Base-by-base conservation (phyloP, 92 coral and sea anemone genomes). In the Phenganax subtilis region DNA sequence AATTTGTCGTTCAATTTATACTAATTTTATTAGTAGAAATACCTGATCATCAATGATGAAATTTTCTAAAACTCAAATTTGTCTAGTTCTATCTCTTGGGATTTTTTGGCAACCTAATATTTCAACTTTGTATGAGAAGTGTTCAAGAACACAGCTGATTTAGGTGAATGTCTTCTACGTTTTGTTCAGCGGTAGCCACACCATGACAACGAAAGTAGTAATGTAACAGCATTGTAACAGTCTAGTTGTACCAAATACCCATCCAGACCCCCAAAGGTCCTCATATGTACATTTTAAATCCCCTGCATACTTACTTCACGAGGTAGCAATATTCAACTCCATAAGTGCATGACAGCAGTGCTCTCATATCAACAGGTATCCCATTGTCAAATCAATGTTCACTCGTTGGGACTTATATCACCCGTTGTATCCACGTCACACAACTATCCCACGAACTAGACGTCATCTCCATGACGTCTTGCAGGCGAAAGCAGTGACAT, bases 11-110 rank as follows among this genome's bases (percentile, higher is more conserved):
- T 37, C 47, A 37, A 37, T 5, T 37, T 37, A 37, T 37, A 37
- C 47, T 37, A 89, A 92, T 90, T 92, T 89, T 88, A 72, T 53
- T 85, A 20, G 81, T 72, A 86, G 55, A 61, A 28, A 30, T 57
- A 28, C 74, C 71, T 28, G 15, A 65, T 65, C 16, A 14, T 65
- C 25, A 65, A 65, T 17, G 71, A 65, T 11, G 7, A 10, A 11
- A 17, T 10, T 44, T 65, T 17, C 25, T 65, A 65, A 65, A 17
- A 65, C 71, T 65, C 47, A 37, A 37, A 37, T 1, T 37, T 37
- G 47, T 37, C 47, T 37, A 37, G 47, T 37, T 37, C 47, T 5
- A 37, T 37, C 47, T 37, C 2, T 37, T 37, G 2, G 2, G 47
- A 37, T 37, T 37, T 37, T 37, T 37, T 37, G 47, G 47, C 5